phyloP scores from a whole-genome alignment of 2,888 invertebrate genomes.

The Pasiphila rectangulata region DNA sequence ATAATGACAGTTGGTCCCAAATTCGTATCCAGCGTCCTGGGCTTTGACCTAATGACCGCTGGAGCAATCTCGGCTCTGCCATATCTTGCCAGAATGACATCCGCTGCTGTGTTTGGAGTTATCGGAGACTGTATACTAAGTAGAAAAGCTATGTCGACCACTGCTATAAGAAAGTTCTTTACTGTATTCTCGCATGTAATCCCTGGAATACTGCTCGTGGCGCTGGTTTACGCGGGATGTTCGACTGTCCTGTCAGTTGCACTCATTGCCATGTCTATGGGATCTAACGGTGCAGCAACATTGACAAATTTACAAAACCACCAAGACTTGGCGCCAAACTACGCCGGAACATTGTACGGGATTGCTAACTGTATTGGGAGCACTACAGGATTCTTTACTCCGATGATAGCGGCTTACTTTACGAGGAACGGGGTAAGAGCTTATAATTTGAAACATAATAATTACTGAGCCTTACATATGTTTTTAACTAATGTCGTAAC shows the following conservation, averaged over 20 bases:
- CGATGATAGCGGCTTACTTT: slow-evolving; percentile 85
- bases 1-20: slow-evolving; percentile 88
- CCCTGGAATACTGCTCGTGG: slow-evolving; percentile 74
- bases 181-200: slow-evolving; percentile 82
- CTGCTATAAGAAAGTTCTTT: slow-evolving; percentile 82
- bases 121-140: slow-evolving; percentile 83
- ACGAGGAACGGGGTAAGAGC: slow-evolving; percentile 77
- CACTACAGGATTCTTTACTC: slow-evolving; percentile 86
- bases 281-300: slow-evolving; percentile 83
- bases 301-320: slow-evolving; percentile 83
- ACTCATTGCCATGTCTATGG: slow-evolving; percentile 84
- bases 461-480: too few species aligned
- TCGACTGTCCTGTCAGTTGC: slow-evolving; percentile 82
- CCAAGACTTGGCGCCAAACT: slow-evolving; percentile 89
- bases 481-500: not conserved
- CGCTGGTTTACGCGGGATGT: slow-evolving; percentile 82
- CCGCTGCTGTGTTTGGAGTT: slow-evolving; percentile 86
- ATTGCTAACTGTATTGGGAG: slow-evolving; percentile 88
- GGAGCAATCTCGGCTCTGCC: slow-evolving; percentile 86
- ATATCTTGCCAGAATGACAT: slow-evolving; percentile 84
- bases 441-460: not conserved
- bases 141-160: slow-evolving; percentile 64
- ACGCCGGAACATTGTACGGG: slow-evolving; percentile 88
- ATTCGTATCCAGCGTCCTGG: slow-evolving; percentile 86
- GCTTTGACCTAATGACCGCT: slow-evolving; percentile 85